These are phyloP conservation scores for Chlorops oryzae DNA, from an alignment of 1,140 invertebrate genomes.

Conservation along the genomic window DNA sequence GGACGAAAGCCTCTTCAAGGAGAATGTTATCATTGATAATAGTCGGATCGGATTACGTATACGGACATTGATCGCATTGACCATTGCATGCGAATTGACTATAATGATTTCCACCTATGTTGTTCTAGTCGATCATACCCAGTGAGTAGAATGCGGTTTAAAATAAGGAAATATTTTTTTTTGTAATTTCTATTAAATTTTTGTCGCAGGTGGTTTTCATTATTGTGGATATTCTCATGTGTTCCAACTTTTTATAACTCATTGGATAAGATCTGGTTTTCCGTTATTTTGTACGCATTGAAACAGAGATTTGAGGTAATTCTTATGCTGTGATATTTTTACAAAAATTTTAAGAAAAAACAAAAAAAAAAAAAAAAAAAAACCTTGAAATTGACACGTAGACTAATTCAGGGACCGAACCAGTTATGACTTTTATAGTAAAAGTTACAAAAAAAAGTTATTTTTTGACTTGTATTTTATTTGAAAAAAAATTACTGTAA, in stretches of 20 bases:
- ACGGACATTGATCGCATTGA: slow-evolving; percentile 30
- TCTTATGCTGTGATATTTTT: too few species aligned
- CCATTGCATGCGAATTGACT: slow-evolving; percentile 34
- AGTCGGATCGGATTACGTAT: slow-evolving; percentile 26
- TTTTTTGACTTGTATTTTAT: too few species aligned
- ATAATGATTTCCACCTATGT: slow-evolving; percentile 32
- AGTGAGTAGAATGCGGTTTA: too few species aligned
- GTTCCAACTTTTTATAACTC: slow-evolving; percentile 41
- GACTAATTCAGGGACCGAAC: too few species aligned
- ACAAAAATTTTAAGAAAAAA: too few species aligned
- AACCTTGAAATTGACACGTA: too few species aligned
- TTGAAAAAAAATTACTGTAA: too few species aligned
- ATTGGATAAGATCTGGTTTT: slow-evolving; percentile 46
- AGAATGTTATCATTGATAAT: slow-evolving; percentile 34
- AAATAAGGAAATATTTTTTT: not conserved
- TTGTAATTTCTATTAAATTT: not conserved
- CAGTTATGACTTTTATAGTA: too few species aligned
- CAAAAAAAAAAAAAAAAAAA: too few species aligned
- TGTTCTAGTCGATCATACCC: slow-evolving; percentile 28
- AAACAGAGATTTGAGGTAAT: slow-evolving; percentile 41
- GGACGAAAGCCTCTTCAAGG: slow-evolving; percentile 34
- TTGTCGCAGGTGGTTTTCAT: too few species aligned
- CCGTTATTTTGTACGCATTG: slow-evolving; percentile 33
- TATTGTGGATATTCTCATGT: slow-evolving; percentile 33
- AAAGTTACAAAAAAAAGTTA: too few species aligned